Evolutionary conservation across 2,888 invertebrate genomes (phyloP).

Genomic region (Colletes collaris): DNA sequence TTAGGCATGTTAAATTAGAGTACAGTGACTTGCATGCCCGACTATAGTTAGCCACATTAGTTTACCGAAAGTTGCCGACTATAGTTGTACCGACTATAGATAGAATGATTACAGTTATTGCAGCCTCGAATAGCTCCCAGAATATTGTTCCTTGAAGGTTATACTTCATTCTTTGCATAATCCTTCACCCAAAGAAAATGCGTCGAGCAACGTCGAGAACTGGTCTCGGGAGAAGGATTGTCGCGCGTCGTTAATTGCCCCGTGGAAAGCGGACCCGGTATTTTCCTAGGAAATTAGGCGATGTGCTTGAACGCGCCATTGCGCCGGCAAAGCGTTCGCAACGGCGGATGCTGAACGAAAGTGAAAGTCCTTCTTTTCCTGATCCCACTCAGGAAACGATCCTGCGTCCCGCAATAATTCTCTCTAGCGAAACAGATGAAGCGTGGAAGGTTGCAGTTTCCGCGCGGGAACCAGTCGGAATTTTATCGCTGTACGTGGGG

Average conservation of each 20-base stretch:
- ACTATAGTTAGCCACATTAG: no score
- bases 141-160: no score
- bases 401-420: slow-evolving; percentile 39
- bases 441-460: slow-evolving; percentile 26
- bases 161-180: no score
- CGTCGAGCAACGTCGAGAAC: no score
- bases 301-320: slow-evolving; percentile 61
- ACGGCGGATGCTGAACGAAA: slow-evolving; percentile 63
- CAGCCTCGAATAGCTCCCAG: no score
- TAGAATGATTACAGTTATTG: no score
- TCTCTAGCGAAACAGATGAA: slow-evolving; percentile 23
- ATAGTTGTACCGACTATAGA: no score
- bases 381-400: slow-evolving; percentile 60
- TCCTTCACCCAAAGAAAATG: neutral
- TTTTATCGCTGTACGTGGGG: slow-evolving; percentile 4
- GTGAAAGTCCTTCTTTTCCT: slow-evolving; percentile 66
- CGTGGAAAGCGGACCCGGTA: slow-evolving; percentile 40
- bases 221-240: neutral
- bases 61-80: no score
- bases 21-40: no score
- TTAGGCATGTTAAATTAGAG: no score
- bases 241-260: slow-evolving; percentile 27
- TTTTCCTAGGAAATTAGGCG: slow-evolving; percentile 50
- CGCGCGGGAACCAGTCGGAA: slow-evolving; percentile 5
- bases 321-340: slow-evolving; percentile 50